Percentiles rank a stretch among this genome's conserved stretches.
Conservation (phyloP, 2,888 invertebrate genomes). For the Tinea pellionella region DNA sequence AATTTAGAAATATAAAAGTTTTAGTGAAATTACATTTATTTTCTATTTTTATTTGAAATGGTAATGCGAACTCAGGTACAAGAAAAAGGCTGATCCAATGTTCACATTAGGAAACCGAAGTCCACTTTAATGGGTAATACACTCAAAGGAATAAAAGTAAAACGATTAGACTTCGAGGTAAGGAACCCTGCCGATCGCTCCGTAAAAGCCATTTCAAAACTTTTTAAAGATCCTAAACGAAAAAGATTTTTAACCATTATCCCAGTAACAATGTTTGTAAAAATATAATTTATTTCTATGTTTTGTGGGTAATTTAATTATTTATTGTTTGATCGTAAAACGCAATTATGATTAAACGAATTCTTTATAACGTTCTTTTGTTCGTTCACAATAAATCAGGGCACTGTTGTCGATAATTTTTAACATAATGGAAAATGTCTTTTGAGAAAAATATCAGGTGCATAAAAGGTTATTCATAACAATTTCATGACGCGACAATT, state of each 20-base stretch:
- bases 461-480: neutral
- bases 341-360: no score
- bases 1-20: no score
- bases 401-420: neutral
- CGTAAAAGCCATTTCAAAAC: neutral
- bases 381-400: neutral
- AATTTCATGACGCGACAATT: neutral
- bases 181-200: neutral
- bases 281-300: no score
- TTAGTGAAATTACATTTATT: neutral
- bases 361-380: neutral
- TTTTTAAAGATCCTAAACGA: neutral
- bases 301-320: no score
- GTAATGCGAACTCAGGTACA: constrained; percentile 30
- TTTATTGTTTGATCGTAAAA: no score
- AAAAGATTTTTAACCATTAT: no score
- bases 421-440: neutral
- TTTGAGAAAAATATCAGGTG: neutral
- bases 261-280: no score
- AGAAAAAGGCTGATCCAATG: constrained; percentile 37
- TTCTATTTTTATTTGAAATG: neutral
- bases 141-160: constrained; percentile 9
- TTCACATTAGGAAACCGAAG: constrained; percentile 26
- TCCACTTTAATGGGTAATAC: constrained; percentile 12
- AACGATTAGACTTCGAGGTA: constrained; percentile 8